phyloP scores from a whole-genome alignment of 2,113 vertebrate genomes.

The Chaenocephalus aceratus region DNA sequence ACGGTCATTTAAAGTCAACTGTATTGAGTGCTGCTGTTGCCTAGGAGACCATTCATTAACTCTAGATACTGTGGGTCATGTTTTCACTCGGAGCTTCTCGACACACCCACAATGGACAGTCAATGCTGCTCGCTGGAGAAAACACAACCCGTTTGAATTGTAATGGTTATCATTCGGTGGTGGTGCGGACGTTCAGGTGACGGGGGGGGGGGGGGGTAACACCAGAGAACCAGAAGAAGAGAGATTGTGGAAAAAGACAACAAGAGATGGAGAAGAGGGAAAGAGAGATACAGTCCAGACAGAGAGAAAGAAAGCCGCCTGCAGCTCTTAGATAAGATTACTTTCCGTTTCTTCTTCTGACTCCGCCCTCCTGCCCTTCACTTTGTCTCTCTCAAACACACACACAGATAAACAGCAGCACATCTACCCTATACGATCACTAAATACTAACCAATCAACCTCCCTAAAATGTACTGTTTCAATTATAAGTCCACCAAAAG shows the following conservation, averaged over 20 bases:
- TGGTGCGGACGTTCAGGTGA: conserved; percentile 5
- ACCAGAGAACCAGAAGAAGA: neutral
- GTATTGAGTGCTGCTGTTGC: conserved; percentile 67
- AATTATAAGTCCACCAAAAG: conserved; percentile 26
- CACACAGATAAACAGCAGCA: neutral
- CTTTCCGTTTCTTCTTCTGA: conserved; percentile 67
- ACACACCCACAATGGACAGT: conserved; percentile 46
- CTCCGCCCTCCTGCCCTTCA: conserved; percentile 61
- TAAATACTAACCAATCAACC: conserved; percentile 42
- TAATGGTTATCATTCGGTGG: conserved; percentile 26
- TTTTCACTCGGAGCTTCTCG: conserved; percentile 41
- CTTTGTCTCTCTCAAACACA: conserved; percentile 1
- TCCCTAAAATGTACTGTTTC: conserved; percentile 9
- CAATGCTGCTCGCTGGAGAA: conserved; percentile 29
- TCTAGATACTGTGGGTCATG: conserved; percentile 14
- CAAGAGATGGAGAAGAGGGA: conserved; percentile 26
- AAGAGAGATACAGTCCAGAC: conserved; percentile 19
- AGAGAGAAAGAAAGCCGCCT: conserved; percentile 58
- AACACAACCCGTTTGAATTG: conserved; percentile 54
- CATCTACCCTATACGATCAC: conserved; percentile 46
- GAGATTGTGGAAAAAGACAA: conserved; percentile 28
- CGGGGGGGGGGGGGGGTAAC: neutral
- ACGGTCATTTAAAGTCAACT: conserved; percentile 43
- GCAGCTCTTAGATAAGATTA: conserved; percentile 79
- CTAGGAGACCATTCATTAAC: conserved; percentile 77